Conservation (phyloP, 2,113 vertebrate genomes). For the Cottus gobio region DNA sequence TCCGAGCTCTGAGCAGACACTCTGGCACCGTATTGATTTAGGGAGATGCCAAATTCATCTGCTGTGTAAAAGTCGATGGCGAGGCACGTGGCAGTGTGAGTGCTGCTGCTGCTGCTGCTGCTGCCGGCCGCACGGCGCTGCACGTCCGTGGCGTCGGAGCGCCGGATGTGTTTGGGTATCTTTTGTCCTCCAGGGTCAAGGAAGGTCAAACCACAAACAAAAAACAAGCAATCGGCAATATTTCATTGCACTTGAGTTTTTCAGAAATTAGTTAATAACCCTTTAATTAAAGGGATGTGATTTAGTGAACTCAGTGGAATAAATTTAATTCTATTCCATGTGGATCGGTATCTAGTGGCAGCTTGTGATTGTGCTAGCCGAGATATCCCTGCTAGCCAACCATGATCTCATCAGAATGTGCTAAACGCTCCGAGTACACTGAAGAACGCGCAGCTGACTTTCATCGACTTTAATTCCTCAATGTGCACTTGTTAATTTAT, state of each 20-base stretch:
- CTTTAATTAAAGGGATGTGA: neutral
- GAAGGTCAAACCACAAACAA: neutral
- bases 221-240: neutral
- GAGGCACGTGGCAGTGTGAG: constrained; percentile 64
- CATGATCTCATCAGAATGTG: constrained; percentile 19
- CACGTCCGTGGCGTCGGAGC: neutral
- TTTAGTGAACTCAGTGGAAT: neutral
- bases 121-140: neutral
- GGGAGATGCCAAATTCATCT: constrained; percentile 65
- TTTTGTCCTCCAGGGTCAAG: neutral
- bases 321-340: neutral
- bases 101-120: constrained; percentile 22
- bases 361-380: neutral
- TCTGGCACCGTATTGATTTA: constrained; percentile 60
- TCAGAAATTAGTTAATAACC: neutral
- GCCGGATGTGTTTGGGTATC: neutral
- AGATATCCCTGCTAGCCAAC: constrained; percentile 8
- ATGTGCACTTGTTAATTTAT: constrained; percentile 64
- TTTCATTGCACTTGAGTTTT: constrained; percentile 6
- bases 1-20: constrained; percentile 52
- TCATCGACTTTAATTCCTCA: constrained; percentile 40
- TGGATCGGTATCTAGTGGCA: neutral
- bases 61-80: constrained; percentile 62
- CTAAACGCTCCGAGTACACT: constrained; percentile 22
- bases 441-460: constrained; percentile 45